Evolutionary conservation across 64 coral and sea anemone genomes (phyloP).

Genomic region (Pocillopora damicornis): DNA sequence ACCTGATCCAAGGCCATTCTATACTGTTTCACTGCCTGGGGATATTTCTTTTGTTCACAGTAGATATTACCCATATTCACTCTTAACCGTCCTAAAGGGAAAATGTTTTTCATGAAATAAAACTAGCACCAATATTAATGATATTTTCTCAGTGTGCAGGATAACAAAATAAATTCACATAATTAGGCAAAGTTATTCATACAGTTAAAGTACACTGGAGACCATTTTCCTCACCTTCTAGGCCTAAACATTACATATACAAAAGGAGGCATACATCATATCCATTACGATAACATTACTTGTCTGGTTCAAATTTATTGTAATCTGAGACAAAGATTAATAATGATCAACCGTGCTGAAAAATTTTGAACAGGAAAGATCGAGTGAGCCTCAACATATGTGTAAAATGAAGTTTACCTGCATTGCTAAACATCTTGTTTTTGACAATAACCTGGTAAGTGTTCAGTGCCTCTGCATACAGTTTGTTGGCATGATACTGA

Average conservation of each 20-base stretch:
- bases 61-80: slow-evolving; percentile 99
- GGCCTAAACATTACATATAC: too few relatives aligned
- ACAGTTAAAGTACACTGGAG: too few relatives aligned
- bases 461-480: slow-evolving; percentile 90
- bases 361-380: too few relatives aligned
- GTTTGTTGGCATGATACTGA: slow-evolving; percentile 89
- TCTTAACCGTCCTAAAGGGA: slow-evolving; percentile 66
- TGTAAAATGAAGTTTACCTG: slow-evolving; percentile 41
- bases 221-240: too few relatives aligned
- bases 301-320: too few relatives aligned
- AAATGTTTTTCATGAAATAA: neutral
- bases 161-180: too few relatives aligned
- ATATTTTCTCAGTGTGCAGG: too few relatives aligned
- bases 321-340: neutral
- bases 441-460: slow-evolving; percentile 99
- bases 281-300: too few relatives aligned
- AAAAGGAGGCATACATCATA: too few relatives aligned
- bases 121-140: too few relatives aligned
- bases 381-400: neutral
- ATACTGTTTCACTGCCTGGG: slow-evolving; percentile 85
- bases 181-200: too few relatives aligned
- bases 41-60: slow-evolving; percentile 82
- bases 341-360: neutral
- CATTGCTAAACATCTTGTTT: slow-evolving; percentile 99
- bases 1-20: slow-evolving; percentile 91